Base-by-base conservation (phyloP, 1,140 invertebrate genomes). In the Chironomus tepperi region DNA sequence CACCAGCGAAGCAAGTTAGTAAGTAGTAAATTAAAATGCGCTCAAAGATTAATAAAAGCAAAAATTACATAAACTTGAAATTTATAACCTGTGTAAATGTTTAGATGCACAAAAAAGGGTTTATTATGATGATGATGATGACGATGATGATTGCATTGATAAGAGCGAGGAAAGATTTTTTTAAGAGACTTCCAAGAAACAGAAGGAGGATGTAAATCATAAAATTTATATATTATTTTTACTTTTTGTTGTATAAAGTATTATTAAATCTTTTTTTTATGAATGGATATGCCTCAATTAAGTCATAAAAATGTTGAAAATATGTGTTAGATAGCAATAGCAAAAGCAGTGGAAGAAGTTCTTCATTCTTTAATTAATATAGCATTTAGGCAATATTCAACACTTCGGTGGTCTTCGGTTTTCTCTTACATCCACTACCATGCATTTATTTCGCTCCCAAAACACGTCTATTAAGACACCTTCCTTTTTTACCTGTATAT, bases 401-500 rank as follows among this genome's bases (percentile, higher is more conserved):
- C 65, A 70, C 65, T 70, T 70, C 65, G 65, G 65, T 70, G 65
- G 65, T 70, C 65, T 70, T 70, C 65, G 65, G 7, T 70, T 7
- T 18, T 70, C 65, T 57, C 47, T 57, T 57, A 10, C 47, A 57
- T 57, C n/a, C 47, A 12, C 9, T 12, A 70, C 65, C 18, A 70
- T 70, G 6, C 65, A 70, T 21, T 21, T 19, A 18, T 70, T 70
- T 70, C 65, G 16, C 65, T 70, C 18, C 18, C 7, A 19, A 70
- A 18, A 18, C 10, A 19, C 18, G 16, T 19, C 19, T 21, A 70
- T 70, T 70, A 70, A 70, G 19, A 70, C 65, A 70, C 65, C 65
- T 70, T 57, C 65, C 19, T 70, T 70, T 70, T 18, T 57, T 10
- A 12, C 47, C 47, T n/a, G 47, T n/a, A 57, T 57, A 10, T 7